Evolutionary conservation across 2,797 vertebrate genomes (phyloP).

Genomic region (Coluber constrictor): DNA sequence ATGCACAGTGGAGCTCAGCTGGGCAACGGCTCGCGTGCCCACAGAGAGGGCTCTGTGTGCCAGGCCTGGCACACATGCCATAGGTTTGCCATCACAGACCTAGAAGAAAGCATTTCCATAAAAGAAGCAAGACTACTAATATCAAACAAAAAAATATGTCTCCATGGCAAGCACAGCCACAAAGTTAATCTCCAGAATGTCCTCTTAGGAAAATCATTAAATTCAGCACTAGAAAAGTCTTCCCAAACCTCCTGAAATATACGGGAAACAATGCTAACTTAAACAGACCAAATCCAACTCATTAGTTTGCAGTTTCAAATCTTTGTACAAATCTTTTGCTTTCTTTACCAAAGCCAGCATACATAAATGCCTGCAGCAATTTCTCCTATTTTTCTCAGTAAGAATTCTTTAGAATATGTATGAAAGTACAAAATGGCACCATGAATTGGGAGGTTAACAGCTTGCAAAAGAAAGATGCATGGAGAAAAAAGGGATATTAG

Average conservation of each 20-base stretch:
- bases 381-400: neutral
- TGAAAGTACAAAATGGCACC: neutral
- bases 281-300: neutral
- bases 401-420: neutral
- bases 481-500: neutral
- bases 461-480: neutral
- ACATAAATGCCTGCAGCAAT: neutral
- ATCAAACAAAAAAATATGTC: neutral
- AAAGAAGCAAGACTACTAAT: neutral
- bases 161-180: neutral
- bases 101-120: neutral
- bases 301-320: neutral
- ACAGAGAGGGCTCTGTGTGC: no score
- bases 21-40: no score
- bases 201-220: neutral
- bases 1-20: no score
- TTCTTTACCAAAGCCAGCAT: neutral
- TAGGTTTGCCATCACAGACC: no score
- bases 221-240: no score
- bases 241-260: neutral
- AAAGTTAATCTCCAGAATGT: neutral
- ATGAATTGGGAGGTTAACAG: neutral
- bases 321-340: neutral
- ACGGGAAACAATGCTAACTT: neutral
- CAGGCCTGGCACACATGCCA: no score